Evolutionary conservation across 2,113 vertebrate genomes (phyloP).

Genomic region (Physeter macrocephalus): DNA sequence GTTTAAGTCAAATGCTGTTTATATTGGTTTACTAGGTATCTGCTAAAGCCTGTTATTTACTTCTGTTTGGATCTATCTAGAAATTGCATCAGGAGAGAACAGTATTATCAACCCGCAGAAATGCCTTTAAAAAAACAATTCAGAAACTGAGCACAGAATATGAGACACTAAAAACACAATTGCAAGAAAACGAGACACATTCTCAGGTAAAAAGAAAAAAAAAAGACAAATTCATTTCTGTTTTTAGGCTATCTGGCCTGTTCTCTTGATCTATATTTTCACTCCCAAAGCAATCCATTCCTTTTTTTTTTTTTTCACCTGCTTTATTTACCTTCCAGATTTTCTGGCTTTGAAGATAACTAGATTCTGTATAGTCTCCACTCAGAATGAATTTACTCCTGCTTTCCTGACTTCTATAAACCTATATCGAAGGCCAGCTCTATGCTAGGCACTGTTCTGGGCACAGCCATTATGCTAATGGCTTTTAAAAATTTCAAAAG

Average conservation of each 20-base stretch:
- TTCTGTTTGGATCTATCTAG: slow-evolving; percentile 75
- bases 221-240: background rate
- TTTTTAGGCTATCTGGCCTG: background rate
- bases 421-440: background rate
- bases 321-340: background rate
- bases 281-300: background rate
- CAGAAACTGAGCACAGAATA: slow-evolving; percentile 82
- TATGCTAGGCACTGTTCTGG: background rate
- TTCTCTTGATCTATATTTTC: background rate
- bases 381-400: background rate
- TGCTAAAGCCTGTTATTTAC: slow-evolving; percentile 7
- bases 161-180: slow-evolving; percentile 85
- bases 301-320: background rate
- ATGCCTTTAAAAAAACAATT: slow-evolving; percentile 86
- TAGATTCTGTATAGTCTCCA: background rate
- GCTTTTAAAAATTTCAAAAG: slow-evolving; percentile 10
- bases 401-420: background rate
- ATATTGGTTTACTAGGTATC: background rate
- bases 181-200: slow-evolving; percentile 95
- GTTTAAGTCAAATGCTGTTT: slow-evolving; percentile 18
- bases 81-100: slow-evolving; percentile 89
- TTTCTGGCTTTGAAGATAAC: background rate
- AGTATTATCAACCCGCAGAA: slow-evolving; percentile 80
- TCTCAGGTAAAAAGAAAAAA: slow-evolving; percentile 84
- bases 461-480: background rate